Evolutionary conservation across 2,113 vertebrate species (phyloP).

Genomic region (Thunnus thynnus): DNA sequence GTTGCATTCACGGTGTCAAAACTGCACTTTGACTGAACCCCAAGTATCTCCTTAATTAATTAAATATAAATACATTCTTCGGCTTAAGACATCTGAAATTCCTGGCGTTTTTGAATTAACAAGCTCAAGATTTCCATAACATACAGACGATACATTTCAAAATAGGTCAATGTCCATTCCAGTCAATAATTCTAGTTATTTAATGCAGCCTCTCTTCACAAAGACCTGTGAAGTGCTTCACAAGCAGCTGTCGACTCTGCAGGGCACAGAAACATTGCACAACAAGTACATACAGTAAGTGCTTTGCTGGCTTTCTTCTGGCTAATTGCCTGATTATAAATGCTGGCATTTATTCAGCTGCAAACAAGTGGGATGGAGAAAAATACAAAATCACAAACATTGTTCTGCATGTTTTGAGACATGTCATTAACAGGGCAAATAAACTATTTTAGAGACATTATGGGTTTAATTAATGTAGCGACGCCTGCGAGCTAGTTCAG

Average conservation of each 20-base stretch:
- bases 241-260: neutral
- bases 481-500: too few species aligned
- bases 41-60: too few species aligned
- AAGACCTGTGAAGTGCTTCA: neutral
- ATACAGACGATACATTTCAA: neutral
- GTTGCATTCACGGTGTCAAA: too few species aligned
- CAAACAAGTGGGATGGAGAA: too few species aligned
- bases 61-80: too few species aligned
- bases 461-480: neutral
- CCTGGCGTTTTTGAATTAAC: too few species aligned
- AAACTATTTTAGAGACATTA: too few species aligned
- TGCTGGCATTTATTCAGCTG: conserved; percentile 1
- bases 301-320: neutral
- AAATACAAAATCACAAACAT: neutral
- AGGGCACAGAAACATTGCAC: neutral
- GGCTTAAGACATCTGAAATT: too few species aligned
- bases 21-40: too few species aligned
- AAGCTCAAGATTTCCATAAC: too few species aligned
- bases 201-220: neutral
- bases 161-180: neutral
- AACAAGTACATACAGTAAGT: neutral
- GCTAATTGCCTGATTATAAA: neutral
- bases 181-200: neutral
- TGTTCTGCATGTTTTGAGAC: neutral
- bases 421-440: neutral